Conservation (phyloP, 1,140 invertebrate species). For the Whitmania pigra region DNA sequence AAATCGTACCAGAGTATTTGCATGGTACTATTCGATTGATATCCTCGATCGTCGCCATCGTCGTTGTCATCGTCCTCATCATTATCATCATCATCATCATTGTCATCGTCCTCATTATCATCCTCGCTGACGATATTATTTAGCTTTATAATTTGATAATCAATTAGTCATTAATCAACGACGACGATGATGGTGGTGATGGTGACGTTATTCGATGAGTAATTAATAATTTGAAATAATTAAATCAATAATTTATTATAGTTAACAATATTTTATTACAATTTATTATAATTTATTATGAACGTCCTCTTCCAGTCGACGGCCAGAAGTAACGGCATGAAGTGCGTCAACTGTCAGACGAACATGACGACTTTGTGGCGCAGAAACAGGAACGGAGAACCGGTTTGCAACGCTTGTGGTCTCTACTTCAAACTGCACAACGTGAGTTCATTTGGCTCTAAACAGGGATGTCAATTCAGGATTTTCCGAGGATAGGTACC, state of each 20-base stretch:
- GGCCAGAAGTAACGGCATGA: constrained; percentile 47
- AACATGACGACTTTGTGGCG: constrained; percentile 88
- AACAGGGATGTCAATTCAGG: too few relatives aligned
- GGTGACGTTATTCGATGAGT: too few relatives aligned
- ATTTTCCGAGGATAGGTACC: too few relatives aligned
- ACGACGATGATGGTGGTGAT: too few relatives aligned
- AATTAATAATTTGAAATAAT: too few relatives aligned
- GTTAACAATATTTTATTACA: too few relatives aligned
- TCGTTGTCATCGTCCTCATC: not conserved
- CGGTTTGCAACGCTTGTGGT: constrained; percentile 94
- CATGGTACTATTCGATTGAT: too few relatives aligned
- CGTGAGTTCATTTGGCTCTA: constrained; percentile 45
- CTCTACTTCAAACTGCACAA: constrained; percentile 92
- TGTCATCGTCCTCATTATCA: not conserved
- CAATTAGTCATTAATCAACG: too few relatives aligned
- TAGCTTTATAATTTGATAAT: too few relatives aligned
- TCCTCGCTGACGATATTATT: not conserved
- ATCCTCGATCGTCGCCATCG: not conserved
- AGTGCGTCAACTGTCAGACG: constrained; percentile 89
- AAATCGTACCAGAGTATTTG: too few relatives aligned
- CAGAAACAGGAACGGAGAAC: constrained; percentile 86
- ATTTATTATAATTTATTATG: too few relatives aligned
- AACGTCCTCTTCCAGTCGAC: not conserved
- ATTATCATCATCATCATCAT: not conserved
- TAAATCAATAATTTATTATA: too few relatives aligned